These are phyloP conservation scores for Drosophila insularis DNA, from an alignment of 1,140 invertebrate species.

Conservation along the genomic window DNA sequence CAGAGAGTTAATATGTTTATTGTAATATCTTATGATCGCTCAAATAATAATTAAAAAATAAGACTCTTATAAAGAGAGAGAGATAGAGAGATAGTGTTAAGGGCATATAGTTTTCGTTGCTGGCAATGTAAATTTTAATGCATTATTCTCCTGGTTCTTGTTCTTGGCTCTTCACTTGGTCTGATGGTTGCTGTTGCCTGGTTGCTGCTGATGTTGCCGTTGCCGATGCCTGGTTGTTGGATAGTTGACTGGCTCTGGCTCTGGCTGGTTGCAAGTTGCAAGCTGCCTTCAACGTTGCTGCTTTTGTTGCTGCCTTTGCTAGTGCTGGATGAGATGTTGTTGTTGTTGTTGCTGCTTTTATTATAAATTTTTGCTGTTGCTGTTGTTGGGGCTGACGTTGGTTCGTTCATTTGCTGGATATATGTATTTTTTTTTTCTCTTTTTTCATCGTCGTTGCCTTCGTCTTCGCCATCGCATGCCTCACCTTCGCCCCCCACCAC, in stretches of 20 bases:
- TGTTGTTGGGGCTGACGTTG: slow-evolving; percentile 46
- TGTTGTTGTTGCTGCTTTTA: slow-evolving; percentile 60
- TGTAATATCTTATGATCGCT: no score
- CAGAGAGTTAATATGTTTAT: no score
- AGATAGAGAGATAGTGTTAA: not conserved
- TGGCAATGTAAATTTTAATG: not conserved
- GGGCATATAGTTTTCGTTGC: slow-evolving; percentile 29
- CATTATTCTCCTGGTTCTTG: slow-evolving; percentile 5
- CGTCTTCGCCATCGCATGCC: slow-evolving; percentile 70
- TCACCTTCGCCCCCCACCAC: slow-evolving; percentile 66
- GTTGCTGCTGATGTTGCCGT: slow-evolving; percentile 31
- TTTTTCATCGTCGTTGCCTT: slow-evolving; percentile 46
- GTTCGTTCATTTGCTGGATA: slow-evolving; percentile 66
- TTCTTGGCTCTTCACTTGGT: slow-evolving; percentile 44
- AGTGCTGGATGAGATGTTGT: slow-evolving; percentile 31
- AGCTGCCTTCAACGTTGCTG: slow-evolving; percentile 38
- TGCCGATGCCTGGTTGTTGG: slow-evolving; percentile 43
- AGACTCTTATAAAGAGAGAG: not conserved
- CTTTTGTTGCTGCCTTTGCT: slow-evolving; percentile 26
- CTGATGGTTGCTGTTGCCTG: slow-evolving; percentile 26
- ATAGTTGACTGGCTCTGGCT: slow-evolving; percentile 54
- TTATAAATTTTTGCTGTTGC: slow-evolving; percentile 62
- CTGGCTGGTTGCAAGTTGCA: slow-evolving; percentile 64
- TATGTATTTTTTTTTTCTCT: slow-evolving; percentile 19
- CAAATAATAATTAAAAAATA: not conserved